Evolutionary conservation across 2,888 invertebrate species (phyloP).

Genomic region (Agrochola lychnidis): DNA sequence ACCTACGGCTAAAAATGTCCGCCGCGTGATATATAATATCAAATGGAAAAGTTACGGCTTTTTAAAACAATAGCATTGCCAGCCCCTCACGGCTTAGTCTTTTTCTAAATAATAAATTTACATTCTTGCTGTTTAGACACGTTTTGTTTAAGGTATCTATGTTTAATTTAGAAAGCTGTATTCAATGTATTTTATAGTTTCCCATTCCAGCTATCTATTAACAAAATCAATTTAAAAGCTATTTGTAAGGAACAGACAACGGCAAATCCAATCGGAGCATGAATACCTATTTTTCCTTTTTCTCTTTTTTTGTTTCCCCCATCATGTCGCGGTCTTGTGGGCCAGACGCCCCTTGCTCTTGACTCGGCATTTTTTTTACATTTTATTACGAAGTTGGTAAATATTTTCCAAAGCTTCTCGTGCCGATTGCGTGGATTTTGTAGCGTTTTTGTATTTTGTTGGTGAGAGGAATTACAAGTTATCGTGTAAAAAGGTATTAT

Average conservation of each 20-base stretch:
- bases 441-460: conserved; percentile 66
- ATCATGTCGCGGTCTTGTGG: conserved; percentile 88
- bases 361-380: conserved; percentile 86
- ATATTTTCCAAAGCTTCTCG: conserved; percentile 85
- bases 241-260: conserved; percentile 90
- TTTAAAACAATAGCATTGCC: conserved; percentile 88
- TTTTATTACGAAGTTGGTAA: conserved; percentile 89
- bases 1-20: conserved; percentile 91
- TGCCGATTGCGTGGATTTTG: conserved; percentile 81
- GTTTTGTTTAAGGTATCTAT: conserved; percentile 69
- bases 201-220: conserved; percentile 75
- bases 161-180: conserved; percentile 33
- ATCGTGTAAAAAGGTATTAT: conserved; percentile 5
- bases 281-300: conserved; percentile 84
- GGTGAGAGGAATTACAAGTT: conserved; percentile 36
- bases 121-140: conserved; percentile 49
- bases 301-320: conserved; percentile 81
- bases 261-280: conserved; percentile 88
- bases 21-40: conserved; percentile 89
- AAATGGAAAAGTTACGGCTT: conserved; percentile 89
- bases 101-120: conserved; percentile 83
- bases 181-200: conserved; percentile 51
- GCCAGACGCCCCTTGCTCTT: conserved; percentile 89
- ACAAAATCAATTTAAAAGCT: conserved; percentile 88
- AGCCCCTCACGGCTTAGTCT: conserved; percentile 75